phyloP scores from a whole-genome alignment of 1,140 invertebrate species.

The Cydia splendana region DNA sequence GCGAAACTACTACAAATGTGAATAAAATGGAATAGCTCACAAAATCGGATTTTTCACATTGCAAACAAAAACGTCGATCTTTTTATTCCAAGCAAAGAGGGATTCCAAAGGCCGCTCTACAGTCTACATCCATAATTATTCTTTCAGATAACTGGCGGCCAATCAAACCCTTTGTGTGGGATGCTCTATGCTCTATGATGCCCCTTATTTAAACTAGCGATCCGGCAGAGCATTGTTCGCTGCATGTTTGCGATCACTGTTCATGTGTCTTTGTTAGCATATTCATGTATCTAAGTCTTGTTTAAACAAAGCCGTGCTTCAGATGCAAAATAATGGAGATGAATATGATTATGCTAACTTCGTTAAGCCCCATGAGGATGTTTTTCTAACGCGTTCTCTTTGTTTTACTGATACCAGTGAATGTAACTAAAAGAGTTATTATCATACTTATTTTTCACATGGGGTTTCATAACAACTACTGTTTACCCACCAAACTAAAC shows the following conservation, averaged over 20 bases:
- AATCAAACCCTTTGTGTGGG: conserved; percentile 29
- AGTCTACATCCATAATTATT: conserved; percentile 23
- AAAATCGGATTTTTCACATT: conserved; percentile 1
- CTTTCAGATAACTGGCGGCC: conserved; percentile 23
- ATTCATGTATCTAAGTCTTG: conserved; percentile 29
- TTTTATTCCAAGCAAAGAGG: conserved; percentile 16
- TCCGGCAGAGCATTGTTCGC: conserved; percentile 22
- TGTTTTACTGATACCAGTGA: not conserved
- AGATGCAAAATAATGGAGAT: conserved; percentile 28
- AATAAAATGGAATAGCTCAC: not conserved
- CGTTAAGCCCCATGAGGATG: not conserved
- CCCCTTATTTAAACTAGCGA: conserved; percentile 30
- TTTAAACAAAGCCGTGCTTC: conserved; percentile 25
- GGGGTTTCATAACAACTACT: not conserved
- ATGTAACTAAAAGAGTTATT: not conserved
- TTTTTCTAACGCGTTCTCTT: not conserved
- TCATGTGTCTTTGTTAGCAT: conserved; percentile 28
- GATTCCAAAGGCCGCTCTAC: not conserved
- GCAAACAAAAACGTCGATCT: conserved; percentile 16
- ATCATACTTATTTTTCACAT: conserved; percentile 3
- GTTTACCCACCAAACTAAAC: too few relatives aligned
- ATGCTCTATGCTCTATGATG: not conserved
- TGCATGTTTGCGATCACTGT: conserved; percentile 22
- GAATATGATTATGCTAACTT: conserved; percentile 21
- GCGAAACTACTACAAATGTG: not conserved